Evolutionary conservation across 1,140 invertebrate genomes (phyloP).

Genomic region (Drosophila ficusphila): DNA sequence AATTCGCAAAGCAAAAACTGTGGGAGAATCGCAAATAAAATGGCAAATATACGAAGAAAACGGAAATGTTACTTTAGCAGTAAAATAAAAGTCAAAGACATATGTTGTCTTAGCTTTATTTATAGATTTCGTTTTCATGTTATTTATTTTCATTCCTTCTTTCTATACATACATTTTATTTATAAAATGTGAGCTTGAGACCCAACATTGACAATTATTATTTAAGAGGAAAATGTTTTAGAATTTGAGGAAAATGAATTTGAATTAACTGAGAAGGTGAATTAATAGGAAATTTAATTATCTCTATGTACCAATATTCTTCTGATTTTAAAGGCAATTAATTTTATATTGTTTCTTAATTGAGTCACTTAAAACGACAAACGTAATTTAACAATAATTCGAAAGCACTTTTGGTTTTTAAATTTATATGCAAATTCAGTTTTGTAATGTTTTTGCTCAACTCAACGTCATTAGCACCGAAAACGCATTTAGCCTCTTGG

Average conservation of each 20-base stretch:
- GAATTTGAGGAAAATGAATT: too few species aligned
- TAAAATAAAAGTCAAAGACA: conserved; percentile 41
- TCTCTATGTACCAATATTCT: too few species aligned
- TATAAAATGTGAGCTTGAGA: conserved; percentile 41
- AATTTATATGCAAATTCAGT: conserved; percentile 12
- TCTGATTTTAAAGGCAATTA: not conserved
- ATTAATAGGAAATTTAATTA: too few species aligned
- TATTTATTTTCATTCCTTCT: conserved; percentile 39
- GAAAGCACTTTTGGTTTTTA: not conserved
- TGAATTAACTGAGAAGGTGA: conserved; percentile 19
- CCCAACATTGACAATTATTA: conserved; percentile 26
- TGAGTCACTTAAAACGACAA: conserved; percentile 3
- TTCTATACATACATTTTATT: conserved; percentile 44
- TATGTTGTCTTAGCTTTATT: conserved; percentile 49
- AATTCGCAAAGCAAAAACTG: conserved; percentile 9
- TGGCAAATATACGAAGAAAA: conserved; percentile 22
- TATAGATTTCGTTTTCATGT: conserved; percentile 31
- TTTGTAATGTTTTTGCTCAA: conserved; percentile 9
- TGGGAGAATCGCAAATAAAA: conserved; percentile 8
- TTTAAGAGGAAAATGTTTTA: conserved; percentile 22
- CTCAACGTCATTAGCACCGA: conserved; percentile 54
- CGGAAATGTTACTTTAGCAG: conserved; percentile 65
- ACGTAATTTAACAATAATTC: conserved; percentile 1
- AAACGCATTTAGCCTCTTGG: conserved; percentile 73
- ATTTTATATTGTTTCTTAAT: conserved; percentile 1